These are phyloP conservation scores for Gymnothorax javanicus DNA, from an alignment of 2,797 vertebrate species.

Conservation along the genomic window DNA sequence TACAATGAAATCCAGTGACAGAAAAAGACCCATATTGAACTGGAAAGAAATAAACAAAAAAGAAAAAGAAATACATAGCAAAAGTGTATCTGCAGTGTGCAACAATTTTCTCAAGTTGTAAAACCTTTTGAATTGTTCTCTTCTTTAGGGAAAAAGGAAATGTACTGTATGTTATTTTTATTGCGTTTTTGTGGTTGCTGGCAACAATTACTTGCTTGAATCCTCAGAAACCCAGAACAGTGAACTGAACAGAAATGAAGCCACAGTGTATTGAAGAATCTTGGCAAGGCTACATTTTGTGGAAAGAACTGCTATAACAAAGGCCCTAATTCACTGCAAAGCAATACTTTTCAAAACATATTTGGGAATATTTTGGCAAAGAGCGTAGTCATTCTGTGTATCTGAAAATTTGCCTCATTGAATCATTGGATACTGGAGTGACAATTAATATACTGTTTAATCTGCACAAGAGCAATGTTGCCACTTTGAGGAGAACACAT, in stretches of 20 bases:
- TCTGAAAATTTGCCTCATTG: background rate
- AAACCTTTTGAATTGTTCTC: background rate
- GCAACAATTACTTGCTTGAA: background rate
- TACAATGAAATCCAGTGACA: background rate
- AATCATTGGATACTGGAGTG: background rate
- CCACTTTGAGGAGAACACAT: background rate
- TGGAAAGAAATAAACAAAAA: background rate
- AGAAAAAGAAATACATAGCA: background rate
- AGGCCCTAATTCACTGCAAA: background rate
- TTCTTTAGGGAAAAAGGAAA: background rate
- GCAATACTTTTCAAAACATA: background rate
- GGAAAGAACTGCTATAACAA: conserved; percentile 2
- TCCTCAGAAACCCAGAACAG: background rate
- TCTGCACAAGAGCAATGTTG: background rate
- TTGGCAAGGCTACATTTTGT: background rate
- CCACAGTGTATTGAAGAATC: background rate
- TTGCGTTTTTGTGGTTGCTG: background rate
- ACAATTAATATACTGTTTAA: background rate
- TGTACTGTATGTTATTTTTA: background rate
- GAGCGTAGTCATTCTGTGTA: background rate
- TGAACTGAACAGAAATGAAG: background rate
- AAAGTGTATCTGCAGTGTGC: background rate
- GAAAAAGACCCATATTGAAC: background rate
- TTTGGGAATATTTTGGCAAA: conserved; percentile 5
- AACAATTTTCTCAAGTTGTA: background rate